Evolutionary conservation across 1,140 invertebrate species (phyloP).

Genomic region (Aphaenogaster ashmeadi): DNA sequence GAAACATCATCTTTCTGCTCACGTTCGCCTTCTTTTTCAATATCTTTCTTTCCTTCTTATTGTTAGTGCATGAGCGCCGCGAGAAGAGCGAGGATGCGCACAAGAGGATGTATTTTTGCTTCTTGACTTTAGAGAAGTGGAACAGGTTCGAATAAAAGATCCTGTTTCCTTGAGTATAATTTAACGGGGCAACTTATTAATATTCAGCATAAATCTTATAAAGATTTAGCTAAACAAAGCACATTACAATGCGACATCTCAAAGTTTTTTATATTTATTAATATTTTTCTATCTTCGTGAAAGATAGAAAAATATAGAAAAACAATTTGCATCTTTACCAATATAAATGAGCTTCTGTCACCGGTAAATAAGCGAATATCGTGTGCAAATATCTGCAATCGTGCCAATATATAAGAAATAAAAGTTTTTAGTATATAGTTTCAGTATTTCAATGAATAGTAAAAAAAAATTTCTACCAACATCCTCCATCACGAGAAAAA

Average conservation of each 20-base stretch:
- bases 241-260: background rate
- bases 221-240: background rate
- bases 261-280: background rate
- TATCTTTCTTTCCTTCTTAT: background rate
- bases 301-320: background rate
- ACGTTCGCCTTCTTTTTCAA: conserved; percentile 13
- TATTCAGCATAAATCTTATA: background rate
- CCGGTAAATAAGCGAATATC: background rate
- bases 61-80: background rate
- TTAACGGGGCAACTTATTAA: conserved; percentile 3
- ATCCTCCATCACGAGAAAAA: background rate
- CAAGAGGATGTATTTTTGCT: background rate
- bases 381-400: background rate
- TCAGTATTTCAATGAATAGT: background rate
- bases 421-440: background rate
- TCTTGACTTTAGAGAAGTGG: conserved; percentile 22
- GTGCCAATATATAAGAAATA: background rate
- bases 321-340: background rate
- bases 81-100: background rate
- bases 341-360: background rate
- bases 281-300: background rate
- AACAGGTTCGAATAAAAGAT: conserved; percentile 10
- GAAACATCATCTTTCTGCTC: background rate
- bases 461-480: background rate
- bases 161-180: background rate